These are phyloP conservation scores for Eilema sororculum DNA, from an alignment of 2,888 invertebrate species.

Conservation along the genomic window DNA sequence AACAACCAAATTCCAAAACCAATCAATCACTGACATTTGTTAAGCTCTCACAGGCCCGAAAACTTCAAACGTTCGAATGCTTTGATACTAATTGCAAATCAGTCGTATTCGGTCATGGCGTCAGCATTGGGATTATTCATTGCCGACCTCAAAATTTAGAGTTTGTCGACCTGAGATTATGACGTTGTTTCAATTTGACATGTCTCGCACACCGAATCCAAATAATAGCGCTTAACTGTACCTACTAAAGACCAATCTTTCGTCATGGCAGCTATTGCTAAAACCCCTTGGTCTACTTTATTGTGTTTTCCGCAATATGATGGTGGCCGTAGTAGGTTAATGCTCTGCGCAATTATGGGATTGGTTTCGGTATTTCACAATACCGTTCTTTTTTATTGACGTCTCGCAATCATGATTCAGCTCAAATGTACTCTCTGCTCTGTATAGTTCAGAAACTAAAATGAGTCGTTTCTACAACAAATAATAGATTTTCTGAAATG, in stretches of 20 bases:
- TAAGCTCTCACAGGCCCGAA: slow-evolving; percentile 35
- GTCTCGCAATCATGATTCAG: slow-evolving; percentile 46
- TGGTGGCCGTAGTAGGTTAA: slow-evolving; percentile 59
- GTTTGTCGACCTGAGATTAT: slow-evolving; percentile 72
- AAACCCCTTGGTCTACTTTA: slow-evolving; percentile 56
- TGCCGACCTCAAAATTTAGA: slow-evolving; percentile 53
- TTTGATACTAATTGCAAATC: slow-evolving; percentile 24
- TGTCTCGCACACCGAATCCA: slow-evolving; percentile 57
- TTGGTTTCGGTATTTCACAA: slow-evolving; percentile 61
- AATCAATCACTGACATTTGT: slow-evolving; percentile 45
- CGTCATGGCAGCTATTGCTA: slow-evolving; percentile 60
- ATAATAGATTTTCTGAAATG: background rate
- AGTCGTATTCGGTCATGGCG: slow-evolving; percentile 57
- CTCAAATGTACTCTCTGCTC: background rate
- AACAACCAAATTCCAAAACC: slow-evolving; percentile 29
- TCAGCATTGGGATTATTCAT: slow-evolving; percentile 36
- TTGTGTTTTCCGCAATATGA: slow-evolving; percentile 48
- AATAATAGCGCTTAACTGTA: slow-evolving; percentile 73
- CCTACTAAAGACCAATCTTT: slow-evolving; percentile 54
- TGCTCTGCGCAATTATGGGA: slow-evolving; percentile 57
- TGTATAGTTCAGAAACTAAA: background rate
- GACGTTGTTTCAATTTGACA: slow-evolving; percentile 49
- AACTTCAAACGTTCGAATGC: slow-evolving; percentile 23
- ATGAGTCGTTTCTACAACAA: background rate
- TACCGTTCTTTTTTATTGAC: slow-evolving; percentile 49